Conservation (phyloP, 92 coral and sea anemone species). For the Parazoanthus swiftii region DNA sequence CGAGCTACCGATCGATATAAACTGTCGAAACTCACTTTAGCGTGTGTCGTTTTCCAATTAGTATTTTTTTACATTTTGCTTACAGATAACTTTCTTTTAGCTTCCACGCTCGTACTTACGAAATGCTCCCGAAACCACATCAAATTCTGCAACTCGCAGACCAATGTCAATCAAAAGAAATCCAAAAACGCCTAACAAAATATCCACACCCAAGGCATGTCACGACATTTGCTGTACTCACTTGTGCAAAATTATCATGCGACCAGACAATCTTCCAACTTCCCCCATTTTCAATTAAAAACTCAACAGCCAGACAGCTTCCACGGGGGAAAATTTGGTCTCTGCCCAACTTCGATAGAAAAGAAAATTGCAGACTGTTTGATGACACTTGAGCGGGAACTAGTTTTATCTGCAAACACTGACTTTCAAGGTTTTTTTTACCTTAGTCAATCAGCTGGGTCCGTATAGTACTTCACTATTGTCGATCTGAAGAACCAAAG, state of each 20-base stretch:
- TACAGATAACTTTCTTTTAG: not conserved
- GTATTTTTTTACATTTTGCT: not conserved
- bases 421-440: constrained; percentile 7
- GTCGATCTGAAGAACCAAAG: not conserved
- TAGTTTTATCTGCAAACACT: not conserved
- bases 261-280: not conserved
- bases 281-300: not conserved
- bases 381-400: not conserved
- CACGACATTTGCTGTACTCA: not conserved
- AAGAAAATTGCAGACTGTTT: not conserved
- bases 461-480: too few relatives aligned
- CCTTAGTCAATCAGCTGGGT: not conserved
- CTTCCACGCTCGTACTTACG: not conserved
- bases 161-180: constrained; percentile 25
- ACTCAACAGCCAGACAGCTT: not conserved
- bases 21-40: not conserved
- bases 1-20: not conserved
- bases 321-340: not conserved
- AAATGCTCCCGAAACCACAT: not conserved
- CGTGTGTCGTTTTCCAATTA: not conserved
- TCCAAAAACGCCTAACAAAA: not conserved
- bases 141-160: not conserved
- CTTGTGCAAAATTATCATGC: not conserved
- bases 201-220: constrained; percentile 21
- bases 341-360: too few relatives aligned